These are phyloP conservation scores for Danaus plexippus DNA, from an alignment of 1,140 invertebrate species.

Conservation along the genomic window DNA sequence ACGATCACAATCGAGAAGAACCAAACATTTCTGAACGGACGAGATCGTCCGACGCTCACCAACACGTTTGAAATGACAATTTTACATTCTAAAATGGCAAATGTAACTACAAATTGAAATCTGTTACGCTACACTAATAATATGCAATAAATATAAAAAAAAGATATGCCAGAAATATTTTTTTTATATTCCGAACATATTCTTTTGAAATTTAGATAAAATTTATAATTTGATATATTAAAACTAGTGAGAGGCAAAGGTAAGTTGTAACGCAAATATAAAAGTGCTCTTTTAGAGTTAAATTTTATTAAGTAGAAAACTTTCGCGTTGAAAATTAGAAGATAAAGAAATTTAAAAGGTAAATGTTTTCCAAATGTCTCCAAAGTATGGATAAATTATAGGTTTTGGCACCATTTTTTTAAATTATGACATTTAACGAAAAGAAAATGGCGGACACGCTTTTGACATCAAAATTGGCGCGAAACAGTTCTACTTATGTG, in stretches of 20 bases:
- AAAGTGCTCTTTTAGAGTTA: slow-evolving; percentile 44
- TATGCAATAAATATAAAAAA: slow-evolving; percentile 55
- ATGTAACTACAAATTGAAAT: slow-evolving; percentile 65
- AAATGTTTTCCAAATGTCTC: too few relatives aligned
- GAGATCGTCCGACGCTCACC: slow-evolving; percentile 15
- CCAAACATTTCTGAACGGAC: slow-evolving; percentile 28
- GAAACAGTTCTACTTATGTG: slow-evolving; percentile 30
- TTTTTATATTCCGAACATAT: slow-evolving; percentile 26
- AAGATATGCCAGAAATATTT: slow-evolving; percentile 34
- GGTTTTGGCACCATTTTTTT: too few relatives aligned
- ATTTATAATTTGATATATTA: slow-evolving; percentile 45
- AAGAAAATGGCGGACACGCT: slow-evolving; percentile 3
- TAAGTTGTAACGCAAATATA: slow-evolving; percentile 35
- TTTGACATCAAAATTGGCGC: slow-evolving; percentile 17
- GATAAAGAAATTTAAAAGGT: not conserved
- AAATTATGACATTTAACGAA: too few relatives aligned
- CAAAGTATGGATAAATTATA: too few relatives aligned
- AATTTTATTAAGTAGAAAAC: slow-evolving; percentile 17
- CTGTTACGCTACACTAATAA: slow-evolving; percentile 51
- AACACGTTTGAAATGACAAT: slow-evolving; percentile 45
- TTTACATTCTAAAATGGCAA: slow-evolving; percentile 60
- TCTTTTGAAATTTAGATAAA: slow-evolving; percentile 41
- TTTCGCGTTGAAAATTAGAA: slow-evolving; percentile 10
- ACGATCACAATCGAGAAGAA: slow-evolving; percentile 52
- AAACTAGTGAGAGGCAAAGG: slow-evolving; percentile 43